Percentiles rank a stretch among this genome's conserved stretches.
Evolutionary conservation across 2,888 invertebrate species (phyloP).

Genomic region (Shargacucullia verbasci): DNA sequence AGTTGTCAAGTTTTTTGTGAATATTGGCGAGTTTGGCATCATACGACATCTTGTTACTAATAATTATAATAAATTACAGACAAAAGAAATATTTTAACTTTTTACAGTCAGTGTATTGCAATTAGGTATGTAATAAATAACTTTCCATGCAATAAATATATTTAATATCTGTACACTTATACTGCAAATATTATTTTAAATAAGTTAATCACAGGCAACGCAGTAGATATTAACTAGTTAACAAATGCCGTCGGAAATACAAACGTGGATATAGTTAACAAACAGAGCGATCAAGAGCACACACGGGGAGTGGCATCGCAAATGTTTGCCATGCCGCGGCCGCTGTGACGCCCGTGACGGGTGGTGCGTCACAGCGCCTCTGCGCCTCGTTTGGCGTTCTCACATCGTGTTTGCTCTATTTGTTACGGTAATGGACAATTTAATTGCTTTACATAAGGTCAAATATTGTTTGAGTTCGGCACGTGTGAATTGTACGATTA

Average conservation of each 20-base stretch:
- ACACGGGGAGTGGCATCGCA: slow-evolving; percentile 74
- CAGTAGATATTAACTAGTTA: slow-evolving; percentile 13
- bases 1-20: slow-evolving; percentile 13
- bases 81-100: too few relatives aligned
- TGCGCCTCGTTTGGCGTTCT: slow-evolving; percentile 66
- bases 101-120: too few relatives aligned
- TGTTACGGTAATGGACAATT: slow-evolving; percentile 81
- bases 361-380: slow-evolving; percentile 59
- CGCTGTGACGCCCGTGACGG: not conserved
- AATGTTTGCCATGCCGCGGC: slow-evolving; percentile 72
- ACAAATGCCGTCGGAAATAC: slow-evolving; percentile 28
- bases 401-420: slow-evolving; percentile 76
- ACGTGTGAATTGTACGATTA: slow-evolving; percentile 40
- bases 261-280: slow-evolving; percentile 62
- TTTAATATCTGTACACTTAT: too few relatives aligned
- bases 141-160: too few relatives aligned
- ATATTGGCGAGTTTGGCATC: not conserved
- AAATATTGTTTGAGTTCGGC: slow-evolving; percentile 65
- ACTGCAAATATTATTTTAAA: too few relatives aligned
- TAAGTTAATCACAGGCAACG: not conserved
- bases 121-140: too few relatives aligned
- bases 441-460: slow-evolving; percentile 78
- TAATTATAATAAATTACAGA: too few relatives aligned
- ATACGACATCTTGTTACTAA: too few relatives aligned
- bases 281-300: slow-evolving; percentile 72